phyloP scores from a whole-genome alignment of 2,888 invertebrate species.

The Acleris laterana region DNA sequence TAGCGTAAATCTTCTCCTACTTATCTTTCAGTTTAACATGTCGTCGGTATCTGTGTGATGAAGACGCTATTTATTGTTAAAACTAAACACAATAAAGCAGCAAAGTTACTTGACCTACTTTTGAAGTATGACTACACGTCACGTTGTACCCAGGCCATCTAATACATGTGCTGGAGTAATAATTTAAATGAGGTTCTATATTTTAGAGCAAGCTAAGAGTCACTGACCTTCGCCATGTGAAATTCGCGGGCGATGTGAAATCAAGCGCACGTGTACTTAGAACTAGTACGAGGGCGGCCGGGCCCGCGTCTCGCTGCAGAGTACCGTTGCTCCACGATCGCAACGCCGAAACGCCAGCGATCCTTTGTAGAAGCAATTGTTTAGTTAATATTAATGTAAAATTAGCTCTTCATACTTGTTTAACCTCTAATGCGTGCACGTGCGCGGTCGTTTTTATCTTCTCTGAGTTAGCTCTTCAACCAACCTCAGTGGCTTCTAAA shows the following conservation, averaged over 20 bases:
- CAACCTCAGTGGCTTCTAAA: too few relatives aligned
- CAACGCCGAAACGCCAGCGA: conserved; percentile 22
- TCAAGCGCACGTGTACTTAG: conserved; percentile 53
- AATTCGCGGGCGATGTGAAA: conserved; percentile 60
- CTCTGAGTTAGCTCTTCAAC: too few relatives aligned
- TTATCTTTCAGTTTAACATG: too few relatives aligned
- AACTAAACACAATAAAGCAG: too few relatives aligned
- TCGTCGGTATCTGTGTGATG: too few relatives aligned
- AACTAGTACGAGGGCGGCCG: conserved; percentile 53
- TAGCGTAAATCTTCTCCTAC: too few relatives aligned
- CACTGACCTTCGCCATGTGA: conserved; percentile 59
- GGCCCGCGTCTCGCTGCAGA: conserved; percentile 32
- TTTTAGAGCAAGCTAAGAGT: conserved; percentile 47
- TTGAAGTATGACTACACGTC: conserved; percentile 42
- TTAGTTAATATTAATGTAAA: too few relatives aligned
- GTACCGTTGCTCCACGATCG: conserved; percentile 19
- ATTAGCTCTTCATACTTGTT: too few relatives aligned
- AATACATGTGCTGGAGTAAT: conserved; percentile 38
- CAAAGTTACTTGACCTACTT: conserved; percentile 51
- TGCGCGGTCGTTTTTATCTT: too few relatives aligned
- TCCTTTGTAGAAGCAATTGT: conserved; percentile 2
- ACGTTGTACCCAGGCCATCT: neutral
- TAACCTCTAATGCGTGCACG: too few relatives aligned
- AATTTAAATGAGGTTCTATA: conserved; percentile 45
- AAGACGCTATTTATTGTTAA: too few relatives aligned